phyloP scores from a whole-genome alignment of 92 coral and sea anemone species.

The Muricea muricata region DNA sequence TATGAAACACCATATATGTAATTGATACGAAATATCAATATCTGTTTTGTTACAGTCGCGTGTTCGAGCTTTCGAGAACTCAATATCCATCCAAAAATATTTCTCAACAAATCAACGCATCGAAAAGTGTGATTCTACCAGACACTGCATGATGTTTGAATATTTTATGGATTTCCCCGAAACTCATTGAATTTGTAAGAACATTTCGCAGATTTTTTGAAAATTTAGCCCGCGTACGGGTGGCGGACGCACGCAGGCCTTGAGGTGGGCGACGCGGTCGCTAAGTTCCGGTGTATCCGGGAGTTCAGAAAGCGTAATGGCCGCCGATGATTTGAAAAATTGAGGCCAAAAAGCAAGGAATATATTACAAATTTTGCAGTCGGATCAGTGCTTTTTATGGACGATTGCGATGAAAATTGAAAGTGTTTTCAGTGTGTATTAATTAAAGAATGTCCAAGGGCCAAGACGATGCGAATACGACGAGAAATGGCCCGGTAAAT shows the following conservation, averaged over 20 bases:
- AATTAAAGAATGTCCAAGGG: constrained; percentile 26
- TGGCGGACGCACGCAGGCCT: neutral
- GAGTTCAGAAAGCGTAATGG: constrained; percentile 41
- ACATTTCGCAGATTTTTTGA: too few species aligned
- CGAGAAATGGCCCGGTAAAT: constrained; percentile 38
- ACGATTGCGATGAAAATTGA: constrained; percentile 23
- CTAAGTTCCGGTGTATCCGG: constrained; percentile 32
- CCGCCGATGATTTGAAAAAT: constrained; percentile 29
- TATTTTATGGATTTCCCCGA: too few species aligned
- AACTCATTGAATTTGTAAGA: too few species aligned
- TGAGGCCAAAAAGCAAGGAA: constrained; percentile 17
- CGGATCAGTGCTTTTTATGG: neutral
- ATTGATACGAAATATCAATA: too few species aligned
- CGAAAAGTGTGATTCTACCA: too few species aligned
- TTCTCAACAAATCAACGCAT: too few species aligned
- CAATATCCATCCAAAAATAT: too few species aligned
- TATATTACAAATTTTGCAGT: neutral
- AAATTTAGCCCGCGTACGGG: neutral
- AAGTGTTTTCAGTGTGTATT: neutral
- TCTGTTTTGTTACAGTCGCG: too few species aligned
- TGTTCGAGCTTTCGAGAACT: too few species aligned
- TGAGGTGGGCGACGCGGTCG: constrained; percentile 16
- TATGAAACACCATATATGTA: too few species aligned
- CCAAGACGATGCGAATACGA: constrained; percentile 28
- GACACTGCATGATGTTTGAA: too few species aligned